phyloP scores from a whole-genome alignment of 1,140 invertebrate genomes.

The Chelonus insularis region DNA sequence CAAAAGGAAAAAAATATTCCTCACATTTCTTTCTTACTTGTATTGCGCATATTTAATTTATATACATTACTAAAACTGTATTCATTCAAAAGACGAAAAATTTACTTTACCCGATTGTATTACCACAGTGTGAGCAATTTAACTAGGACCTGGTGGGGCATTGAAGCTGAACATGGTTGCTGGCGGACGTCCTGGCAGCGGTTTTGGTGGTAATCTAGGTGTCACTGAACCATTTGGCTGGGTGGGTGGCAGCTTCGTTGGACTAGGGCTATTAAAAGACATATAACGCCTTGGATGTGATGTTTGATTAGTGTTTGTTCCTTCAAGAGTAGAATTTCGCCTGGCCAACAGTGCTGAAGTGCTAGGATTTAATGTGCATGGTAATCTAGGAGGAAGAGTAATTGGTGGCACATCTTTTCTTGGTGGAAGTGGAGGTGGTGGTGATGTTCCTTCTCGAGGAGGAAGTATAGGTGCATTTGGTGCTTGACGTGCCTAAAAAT shows the following conservation, averaged over 20 bases:
- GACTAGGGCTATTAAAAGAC: slow-evolving; percentile 58
- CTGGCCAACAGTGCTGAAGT: slow-evolving; percentile 51
- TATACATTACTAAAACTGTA: too few species aligned
- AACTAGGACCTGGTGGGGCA: slow-evolving; percentile 53
- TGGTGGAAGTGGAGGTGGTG: slow-evolving; percentile 68
- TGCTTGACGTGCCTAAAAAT: slow-evolving; percentile 60
- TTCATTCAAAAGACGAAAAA: too few species aligned
- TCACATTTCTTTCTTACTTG: too few species aligned
- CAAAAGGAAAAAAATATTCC: too few species aligned
- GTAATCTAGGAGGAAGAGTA: slow-evolving; percentile 57
- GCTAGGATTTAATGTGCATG: slow-evolving; percentile 45
- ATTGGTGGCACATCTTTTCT: slow-evolving; percentile 56
- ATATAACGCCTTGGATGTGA: slow-evolving; percentile 51
- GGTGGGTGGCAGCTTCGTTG: slow-evolving; percentile 50
- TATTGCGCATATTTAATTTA: too few species aligned
- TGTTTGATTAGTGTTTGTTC: slow-evolving; percentile 37
- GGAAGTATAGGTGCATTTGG: slow-evolving; percentile 66
- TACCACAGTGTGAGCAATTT: slow-evolving; percentile 34
- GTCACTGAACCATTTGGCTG: slow-evolving; percentile 59
- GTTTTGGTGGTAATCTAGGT: slow-evolving; percentile 59
- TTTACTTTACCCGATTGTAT: neutral
- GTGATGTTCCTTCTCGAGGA: slow-evolving; percentile 64
- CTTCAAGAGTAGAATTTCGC: slow-evolving; percentile 57
- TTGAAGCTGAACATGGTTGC: slow-evolving; percentile 59
- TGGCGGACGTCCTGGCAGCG: slow-evolving; percentile 52